Base-by-base conservation (phyloP, 2,888 invertebrate genomes). In the Erebia epiphron region DNA sequence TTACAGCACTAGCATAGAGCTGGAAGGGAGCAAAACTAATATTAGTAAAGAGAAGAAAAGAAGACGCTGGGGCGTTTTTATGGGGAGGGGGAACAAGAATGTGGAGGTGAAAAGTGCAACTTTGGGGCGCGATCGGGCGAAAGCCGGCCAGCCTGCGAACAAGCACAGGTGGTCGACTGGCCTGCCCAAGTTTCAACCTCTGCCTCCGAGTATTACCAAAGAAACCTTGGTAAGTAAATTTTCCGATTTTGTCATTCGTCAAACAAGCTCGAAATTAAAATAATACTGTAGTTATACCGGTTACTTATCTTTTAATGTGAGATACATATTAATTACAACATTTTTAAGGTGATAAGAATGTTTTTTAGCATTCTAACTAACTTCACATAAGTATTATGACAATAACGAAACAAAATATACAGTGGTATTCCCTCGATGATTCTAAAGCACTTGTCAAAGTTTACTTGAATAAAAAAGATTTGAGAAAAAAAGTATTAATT, bases 131-230 rank as follows among this genome's bases (percentile, higher is more conserved):
- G 96, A 96, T 74, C 94, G 95, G 75, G 92, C 92, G n/a, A 93
- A 94, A 72, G 90, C 88, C 65, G 86, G 90, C 69, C 84, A 83
- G 58, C 91, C 90, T 52, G 89, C 93, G 14, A 94, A 94, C 79
- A 79, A 79, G 54, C 80, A 80, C 81, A 87, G 96, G 58, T 96
- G 96, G 96, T 96, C 96, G 0, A 96, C 96, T 0, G 96, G 95
- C 0, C 90, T 95, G 75, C 96, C 96, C 16, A 94, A 95, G 79
- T 93, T 95, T 54, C 95, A 96, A 82, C 96, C 96, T 5, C 88
- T 96, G 70, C 96, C 96, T 41, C 96, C 96, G 0, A 95, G 95
- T 64, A 96, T 96, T 81, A 96, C 96, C 81, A 97, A 96, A 91
- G 97, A 97, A 89, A 96, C 96, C 75, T 95, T 97, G 96, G 97